Evolutionary conservation across 2,797 vertebrate species (phyloP), one percentile per base, ranked within the genome.

Genomic region (Clarias platycephalus): DNA sequence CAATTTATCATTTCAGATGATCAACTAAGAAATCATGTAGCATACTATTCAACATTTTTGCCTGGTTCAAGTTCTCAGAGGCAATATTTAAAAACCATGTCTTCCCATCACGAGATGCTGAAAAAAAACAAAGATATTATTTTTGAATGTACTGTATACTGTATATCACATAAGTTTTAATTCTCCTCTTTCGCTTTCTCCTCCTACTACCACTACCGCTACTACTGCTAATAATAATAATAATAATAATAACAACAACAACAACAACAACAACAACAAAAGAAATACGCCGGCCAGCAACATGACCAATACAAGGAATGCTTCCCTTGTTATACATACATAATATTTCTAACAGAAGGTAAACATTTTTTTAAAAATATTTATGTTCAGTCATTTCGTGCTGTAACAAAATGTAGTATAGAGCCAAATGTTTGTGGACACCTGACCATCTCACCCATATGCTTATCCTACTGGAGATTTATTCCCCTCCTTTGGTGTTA

Each of bases 21-120:
- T 84, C 77, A 80, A 72, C 40, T 3, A 72, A 15, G 34, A 31
- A 84, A 84, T 84, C 26, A 72, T 53, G 44, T 57, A 24, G 7
- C 34, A 53, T 49, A 63, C 79, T 44, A 62, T 16, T 22, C 1
- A 9, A 63, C 4, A 72, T 20, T 60, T 64, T 70, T 40, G 31
- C 60, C 31, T 72, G 55, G 37, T 63, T 24, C 67, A 80, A 31
- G 67, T 15, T 62, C 66, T 37, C 26, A 71, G 67, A 8, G 62
- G 7, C 49, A 34, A 28, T 24, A 31, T 22, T 79, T 9, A 31
- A 53, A 53, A 53, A 28, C 57, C 31, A 60, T 8, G 20, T 74
- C 68, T 57, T 15, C 26, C 28, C 55, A 63, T 84, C 67, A 80
- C 2, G 16, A 4, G 15, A 15, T 71, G 67, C 76, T 80, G 67